These are phyloP conservation scores for Cryptus viduatorius DNA, from an alignment of 2,888 invertebrate genomes.

Conservation along the genomic window DNA sequence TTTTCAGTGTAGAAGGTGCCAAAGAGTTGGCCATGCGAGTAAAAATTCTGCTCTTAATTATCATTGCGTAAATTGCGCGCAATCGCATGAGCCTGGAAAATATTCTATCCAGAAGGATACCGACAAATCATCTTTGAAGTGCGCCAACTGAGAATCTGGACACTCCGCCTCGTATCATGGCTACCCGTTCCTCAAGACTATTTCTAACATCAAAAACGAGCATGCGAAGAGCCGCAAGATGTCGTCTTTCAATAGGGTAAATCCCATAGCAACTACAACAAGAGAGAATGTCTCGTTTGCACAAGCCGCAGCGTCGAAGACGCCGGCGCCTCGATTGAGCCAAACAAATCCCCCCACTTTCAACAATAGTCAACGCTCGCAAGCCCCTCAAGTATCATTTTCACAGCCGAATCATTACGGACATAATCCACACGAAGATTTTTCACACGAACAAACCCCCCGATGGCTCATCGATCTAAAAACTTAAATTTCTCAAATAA, in stretches of 20 bases:
- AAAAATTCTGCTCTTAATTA: neutral
- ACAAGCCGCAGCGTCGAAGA: too few species aligned
- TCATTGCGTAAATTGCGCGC: conserved; percentile 27
- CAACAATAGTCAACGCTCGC: neutral
- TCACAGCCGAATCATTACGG: neutral
- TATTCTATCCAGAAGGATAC: neutral
- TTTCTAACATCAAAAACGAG: neutral
- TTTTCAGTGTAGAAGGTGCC: conserved; percentile 23
- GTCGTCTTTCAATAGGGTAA: neutral
- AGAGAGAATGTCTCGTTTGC: neutral
- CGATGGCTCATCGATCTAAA: neutral
- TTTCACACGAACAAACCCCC: neutral
- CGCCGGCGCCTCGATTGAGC: too few species aligned
- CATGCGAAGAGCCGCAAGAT: conserved; percentile 5
- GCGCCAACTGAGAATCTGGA: conserved; percentile 36
- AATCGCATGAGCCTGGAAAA: conserved; percentile 23
- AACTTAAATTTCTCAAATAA: neutral
- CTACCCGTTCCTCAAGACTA: conserved; percentile 20
- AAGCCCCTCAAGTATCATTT: neutral
- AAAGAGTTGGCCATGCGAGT: conserved; percentile 16
- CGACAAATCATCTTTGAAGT: conserved; percentile 9
- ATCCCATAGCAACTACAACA: neutral
- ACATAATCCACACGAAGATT: too few species aligned
- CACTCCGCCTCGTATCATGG: conserved; percentile 50
- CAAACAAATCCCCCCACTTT: neutral